Conservation (phyloP, 2,113 vertebrate genomes). For the Toxotes jaculatrix region DNA sequence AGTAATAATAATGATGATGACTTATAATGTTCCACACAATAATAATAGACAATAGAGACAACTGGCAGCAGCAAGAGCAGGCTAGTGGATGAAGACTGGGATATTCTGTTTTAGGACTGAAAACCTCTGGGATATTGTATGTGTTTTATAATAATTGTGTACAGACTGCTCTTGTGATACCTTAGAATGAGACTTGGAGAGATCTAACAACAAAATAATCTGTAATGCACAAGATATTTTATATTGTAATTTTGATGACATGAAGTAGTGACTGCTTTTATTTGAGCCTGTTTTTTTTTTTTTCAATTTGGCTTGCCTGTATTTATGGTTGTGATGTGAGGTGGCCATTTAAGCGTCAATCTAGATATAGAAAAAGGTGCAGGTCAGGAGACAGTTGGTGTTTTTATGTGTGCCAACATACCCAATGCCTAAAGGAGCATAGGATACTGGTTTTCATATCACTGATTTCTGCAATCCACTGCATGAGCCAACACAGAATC, state of each 20-base stretch:
- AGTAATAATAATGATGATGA: slow-evolving; percentile 72
- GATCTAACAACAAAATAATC: slow-evolving; percentile 75
- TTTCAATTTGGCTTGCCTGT: slow-evolving; percentile 74
- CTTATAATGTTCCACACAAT: slow-evolving; percentile 74
- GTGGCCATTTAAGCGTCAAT: slow-evolving; percentile 71
- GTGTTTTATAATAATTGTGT: slow-evolving; percentile 79
- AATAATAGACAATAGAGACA: slow-evolving; percentile 76
- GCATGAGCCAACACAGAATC: slow-evolving; percentile 76
- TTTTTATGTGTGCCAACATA: slow-evolving; percentile 71
- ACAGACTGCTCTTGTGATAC: slow-evolving; percentile 80
- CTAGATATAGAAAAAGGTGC: slow-evolving; percentile 56
- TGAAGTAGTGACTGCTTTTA: slow-evolving; percentile 72
- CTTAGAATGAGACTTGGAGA: slow-evolving; percentile 76
- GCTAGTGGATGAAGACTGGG: slow-evolving; percentile 66
- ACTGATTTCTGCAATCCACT: slow-evolving; percentile 69
- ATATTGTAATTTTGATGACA: slow-evolving; percentile 77
- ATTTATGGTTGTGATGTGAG: slow-evolving; percentile 79
- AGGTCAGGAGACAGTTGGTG: slow-evolving; percentile 51
- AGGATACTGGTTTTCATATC: slow-evolving; percentile 70
- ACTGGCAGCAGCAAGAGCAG: slow-evolving; percentile 37
- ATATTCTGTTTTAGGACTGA: slow-evolving; percentile 71
- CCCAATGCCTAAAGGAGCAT: slow-evolving; percentile 61
- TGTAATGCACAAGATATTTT: slow-evolving; percentile 85
- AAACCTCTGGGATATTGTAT: slow-evolving; percentile 80
- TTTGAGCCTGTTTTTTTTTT: slow-evolving; percentile 67